A percentile compares a stretch with the other conserved stretches of the same genome.
phyloP scores from a whole-genome alignment of 2,888 invertebrate genomes.

The Eupsilia transversa region DNA sequence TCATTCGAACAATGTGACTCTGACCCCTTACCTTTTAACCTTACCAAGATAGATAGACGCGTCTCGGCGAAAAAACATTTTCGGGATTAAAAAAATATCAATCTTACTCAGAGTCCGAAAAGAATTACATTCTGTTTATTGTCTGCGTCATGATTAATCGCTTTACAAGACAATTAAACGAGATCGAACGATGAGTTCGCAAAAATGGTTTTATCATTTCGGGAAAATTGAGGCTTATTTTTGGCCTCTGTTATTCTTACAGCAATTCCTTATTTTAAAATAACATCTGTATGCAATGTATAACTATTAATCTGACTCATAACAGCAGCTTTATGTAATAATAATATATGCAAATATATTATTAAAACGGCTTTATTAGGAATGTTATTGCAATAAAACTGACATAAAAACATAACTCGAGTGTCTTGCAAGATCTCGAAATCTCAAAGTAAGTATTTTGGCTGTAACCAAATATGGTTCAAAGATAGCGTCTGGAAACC shows the following conservation, averaged over 20 bases:
- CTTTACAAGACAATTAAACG: slow-evolving; percentile 18
- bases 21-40: not conserved
- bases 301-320: slow-evolving; percentile 12
- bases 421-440: slow-evolving; percentile 22
- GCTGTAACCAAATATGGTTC: slow-evolving; percentile 24
- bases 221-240: not conserved
- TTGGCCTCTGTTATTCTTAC: not conserved
- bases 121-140: slow-evolving; percentile 22
- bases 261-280: not conserved
- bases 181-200: not conserved
- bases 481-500: not conserved
- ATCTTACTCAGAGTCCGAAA: slow-evolving; percentile 27
- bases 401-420: slow-evolving; percentile 26
- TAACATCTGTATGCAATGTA: not conserved
- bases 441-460: slow-evolving; percentile 18
- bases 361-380: slow-evolving; percentile 38
- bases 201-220: slow-evolving; percentile 11
- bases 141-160: slow-evolving; percentile 33
- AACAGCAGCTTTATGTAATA: slow-evolving; percentile 34
- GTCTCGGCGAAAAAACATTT: not conserved
- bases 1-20: not conserved
- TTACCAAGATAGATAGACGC: not conserved
- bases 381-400: slow-evolving; percentile 32
- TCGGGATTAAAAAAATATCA: slow-evolving; percentile 15
- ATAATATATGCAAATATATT: slow-evolving; percentile 41